Percentiles rank a stretch among this genome's conserved stretches.
Evolutionary conservation across 2,797 vertebrate genomes (phyloP).

Genomic region (Percopsis omiscomaycus): DNA sequence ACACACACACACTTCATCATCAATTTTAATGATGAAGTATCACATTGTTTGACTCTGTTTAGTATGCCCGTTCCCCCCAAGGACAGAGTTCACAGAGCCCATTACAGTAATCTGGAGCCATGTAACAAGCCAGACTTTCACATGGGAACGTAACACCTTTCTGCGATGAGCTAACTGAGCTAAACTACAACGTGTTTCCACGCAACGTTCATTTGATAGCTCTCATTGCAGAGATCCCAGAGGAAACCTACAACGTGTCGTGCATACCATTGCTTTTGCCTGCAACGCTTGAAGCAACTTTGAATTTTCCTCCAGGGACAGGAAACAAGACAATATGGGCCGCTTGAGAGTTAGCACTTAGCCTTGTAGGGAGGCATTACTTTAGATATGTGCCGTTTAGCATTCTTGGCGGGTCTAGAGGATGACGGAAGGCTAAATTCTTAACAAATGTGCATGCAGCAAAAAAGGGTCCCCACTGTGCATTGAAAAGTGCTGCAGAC

Average conservation of each 20-base stretch:
- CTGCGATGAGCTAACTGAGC: conserved; percentile 60
- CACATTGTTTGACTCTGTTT: conserved; percentile 22
- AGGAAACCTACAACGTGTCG: conserved; percentile 77
- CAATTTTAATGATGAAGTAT: conserved; percentile 17
- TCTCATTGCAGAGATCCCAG: conserved; percentile 76
- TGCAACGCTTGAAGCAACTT: conserved; percentile 68
- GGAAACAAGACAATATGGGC: conserved; percentile 48
- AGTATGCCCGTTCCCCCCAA: conserved; percentile 21
- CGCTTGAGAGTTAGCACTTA: conserved; percentile 45
- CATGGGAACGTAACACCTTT: conserved; percentile 71
- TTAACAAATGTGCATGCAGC: conserved; percentile 49
- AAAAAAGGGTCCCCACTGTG: conserved; percentile 32
- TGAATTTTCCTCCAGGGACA: conserved; percentile 64
- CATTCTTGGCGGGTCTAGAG: conserved; percentile 63
- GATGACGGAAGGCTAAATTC: conserved; percentile 61
- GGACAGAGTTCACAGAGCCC: conserved; percentile 52
- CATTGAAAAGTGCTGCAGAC: too few species aligned
- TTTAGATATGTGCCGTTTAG: conserved; percentile 52
- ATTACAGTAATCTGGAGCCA: conserved; percentile 51
- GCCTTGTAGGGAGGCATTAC: conserved; percentile 77
- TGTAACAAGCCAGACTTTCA: conserved; percentile 72
- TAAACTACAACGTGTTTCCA: conserved; percentile 69
- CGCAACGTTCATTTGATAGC: conserved; percentile 64
- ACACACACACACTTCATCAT: background rate
- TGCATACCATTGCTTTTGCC: conserved; percentile 69